phyloP scores from a whole-genome alignment of 2,888 invertebrate species.

The Lasius fuliginosus region DNA sequence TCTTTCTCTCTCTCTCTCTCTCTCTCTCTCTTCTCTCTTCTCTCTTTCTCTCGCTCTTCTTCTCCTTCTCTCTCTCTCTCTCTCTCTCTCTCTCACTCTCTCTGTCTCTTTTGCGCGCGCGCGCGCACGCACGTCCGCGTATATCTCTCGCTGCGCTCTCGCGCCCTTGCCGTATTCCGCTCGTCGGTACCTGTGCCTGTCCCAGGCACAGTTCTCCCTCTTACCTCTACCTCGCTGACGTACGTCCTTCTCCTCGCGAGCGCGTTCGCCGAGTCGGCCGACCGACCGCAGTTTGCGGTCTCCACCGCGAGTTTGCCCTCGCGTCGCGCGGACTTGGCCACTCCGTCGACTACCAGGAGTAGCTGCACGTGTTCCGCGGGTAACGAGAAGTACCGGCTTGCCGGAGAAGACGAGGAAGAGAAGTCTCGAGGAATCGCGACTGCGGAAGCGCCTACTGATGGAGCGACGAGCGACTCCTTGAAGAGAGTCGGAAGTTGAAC shows the following conservation, averaged over 20 bases:
- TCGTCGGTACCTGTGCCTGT: constrained; percentile 55
- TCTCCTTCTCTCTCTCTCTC: constrained; percentile 1
- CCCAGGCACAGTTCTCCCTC: constrained; percentile 49
- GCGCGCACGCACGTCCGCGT: constrained; percentile 7
- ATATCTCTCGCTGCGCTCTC: constrained; percentile 42
- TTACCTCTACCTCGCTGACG: constrained; percentile 47
- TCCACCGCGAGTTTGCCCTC: constrained; percentile 76
- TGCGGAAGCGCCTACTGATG: neutral
- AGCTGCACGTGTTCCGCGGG: constrained; percentile 75
- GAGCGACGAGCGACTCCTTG: neutral
- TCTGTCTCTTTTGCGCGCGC: neutral
- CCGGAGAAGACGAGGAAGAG: constrained; percentile 20
- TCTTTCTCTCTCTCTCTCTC: constrained; percentile 29
- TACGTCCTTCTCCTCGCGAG: constrained; percentile 67
- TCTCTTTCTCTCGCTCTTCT: neutral
- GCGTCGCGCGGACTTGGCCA: constrained; percentile 75
- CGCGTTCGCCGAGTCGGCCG: constrained; percentile 74
- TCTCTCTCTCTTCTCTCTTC: neutral
- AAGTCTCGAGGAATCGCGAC: neutral
- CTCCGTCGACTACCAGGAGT: constrained; percentile 73
- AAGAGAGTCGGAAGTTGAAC: constrained; percentile 23
- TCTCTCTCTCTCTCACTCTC: neutral
- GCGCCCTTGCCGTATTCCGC: constrained; percentile 60
- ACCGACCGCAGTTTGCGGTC: constrained; percentile 65
- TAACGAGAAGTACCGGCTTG: constrained; percentile 55